phyloP scores from a whole-genome alignment of 1,140 invertebrate genomes.

The Paralvinella palmiformis region DNA sequence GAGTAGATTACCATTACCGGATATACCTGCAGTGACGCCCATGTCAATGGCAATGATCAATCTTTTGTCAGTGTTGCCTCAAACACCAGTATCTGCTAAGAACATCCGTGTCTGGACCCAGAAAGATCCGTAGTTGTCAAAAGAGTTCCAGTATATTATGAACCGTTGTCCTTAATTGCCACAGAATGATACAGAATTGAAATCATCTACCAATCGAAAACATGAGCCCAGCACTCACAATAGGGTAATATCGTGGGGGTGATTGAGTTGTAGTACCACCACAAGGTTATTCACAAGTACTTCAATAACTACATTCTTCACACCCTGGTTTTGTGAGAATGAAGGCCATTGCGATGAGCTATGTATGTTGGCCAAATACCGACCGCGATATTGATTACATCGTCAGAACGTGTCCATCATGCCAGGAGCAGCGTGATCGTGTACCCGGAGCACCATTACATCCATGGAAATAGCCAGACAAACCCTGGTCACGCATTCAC shows the following conservation, averaged over 20 bases:
- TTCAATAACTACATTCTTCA: neutral
- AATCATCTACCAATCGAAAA: neutral
- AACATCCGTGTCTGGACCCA: neutral
- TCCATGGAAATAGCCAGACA: slow-evolving; percentile 40
- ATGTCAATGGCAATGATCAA: neutral
- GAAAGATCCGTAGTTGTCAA: neutral
- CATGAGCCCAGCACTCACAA: neutral
- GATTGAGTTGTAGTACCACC: slow-evolving; percentile 9
- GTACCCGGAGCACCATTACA: slow-evolving; percentile 23
- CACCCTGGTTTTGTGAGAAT: slow-evolving; percentile 12
- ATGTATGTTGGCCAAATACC: slow-evolving; percentile 8
- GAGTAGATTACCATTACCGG: slow-evolving; percentile 26
- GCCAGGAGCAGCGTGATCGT: slow-evolving; percentile 27
- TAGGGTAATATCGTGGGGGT: slow-evolving; percentile 1
- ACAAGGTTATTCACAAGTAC: neutral
- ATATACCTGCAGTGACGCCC: neutral
- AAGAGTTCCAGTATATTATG: neutral
- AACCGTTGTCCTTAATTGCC: neutral
- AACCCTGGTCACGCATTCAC: slow-evolving; percentile 51
- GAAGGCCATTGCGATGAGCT: slow-evolving; percentile 9
- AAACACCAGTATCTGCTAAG: neutral
- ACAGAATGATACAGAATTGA: neutral
- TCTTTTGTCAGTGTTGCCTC: neutral
- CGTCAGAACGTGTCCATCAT: slow-evolving; percentile 14
- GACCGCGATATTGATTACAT: neutral